phyloP scores from a whole-genome alignment of 2,888 invertebrate species.

The Athripsodes cinereus region DNA sequence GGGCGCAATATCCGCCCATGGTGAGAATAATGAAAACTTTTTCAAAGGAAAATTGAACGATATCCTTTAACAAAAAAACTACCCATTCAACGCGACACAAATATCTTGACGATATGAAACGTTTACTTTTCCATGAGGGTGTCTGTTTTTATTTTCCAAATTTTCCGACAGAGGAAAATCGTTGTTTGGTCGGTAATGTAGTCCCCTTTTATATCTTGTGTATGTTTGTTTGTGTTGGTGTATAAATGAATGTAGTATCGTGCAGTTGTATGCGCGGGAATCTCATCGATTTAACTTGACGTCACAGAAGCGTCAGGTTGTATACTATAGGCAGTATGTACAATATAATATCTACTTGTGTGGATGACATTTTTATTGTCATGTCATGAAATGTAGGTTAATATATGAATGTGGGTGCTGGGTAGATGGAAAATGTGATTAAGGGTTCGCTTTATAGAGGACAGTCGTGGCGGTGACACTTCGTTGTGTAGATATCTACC shows the following conservation, averaged over 20 bases:
- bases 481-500: too few species aligned
- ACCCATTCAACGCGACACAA: neutral
- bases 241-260: neutral
- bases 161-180: neutral
- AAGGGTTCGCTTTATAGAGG: too few species aligned
- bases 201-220: neutral
- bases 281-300: slow-evolving; percentile 14
- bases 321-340: neutral
- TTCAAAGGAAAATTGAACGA: neutral
- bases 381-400: too few species aligned
- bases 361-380: too few species aligned
- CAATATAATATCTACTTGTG: neutral
- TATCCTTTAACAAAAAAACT: neutral
- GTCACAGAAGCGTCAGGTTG: slow-evolving; percentile 11
- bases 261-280: slow-evolving; percentile 13
- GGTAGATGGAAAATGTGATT: too few species aligned
- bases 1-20: slow-evolving; percentile 17
- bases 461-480: too few species aligned
- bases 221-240: slow-evolving; percentile 3
- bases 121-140: neutral
- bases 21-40: neutral
- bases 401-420: too few species aligned
- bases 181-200: slow-evolving; percentile 11
- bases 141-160: neutral
- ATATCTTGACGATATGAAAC: neutral